These are phyloP conservation scores for Arenaria interpres DNA, from an alignment of 2,113 vertebrate species.

Conservation along the genomic window DNA sequence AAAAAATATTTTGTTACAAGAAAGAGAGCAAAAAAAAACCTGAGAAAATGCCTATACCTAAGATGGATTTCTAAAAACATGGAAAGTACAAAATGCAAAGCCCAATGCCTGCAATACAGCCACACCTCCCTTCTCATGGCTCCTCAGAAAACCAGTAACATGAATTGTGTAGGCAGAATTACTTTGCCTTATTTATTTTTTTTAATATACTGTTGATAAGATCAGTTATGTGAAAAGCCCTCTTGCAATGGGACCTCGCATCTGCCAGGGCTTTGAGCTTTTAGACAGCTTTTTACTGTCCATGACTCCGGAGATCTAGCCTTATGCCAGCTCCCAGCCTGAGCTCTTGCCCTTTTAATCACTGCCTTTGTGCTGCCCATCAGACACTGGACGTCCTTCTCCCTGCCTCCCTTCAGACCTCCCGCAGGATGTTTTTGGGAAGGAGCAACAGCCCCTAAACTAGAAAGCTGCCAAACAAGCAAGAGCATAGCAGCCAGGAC, in stretches of 20 bases:
- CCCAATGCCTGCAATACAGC: background rate
- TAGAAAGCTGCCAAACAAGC: background rate
- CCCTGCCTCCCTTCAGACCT: background rate
- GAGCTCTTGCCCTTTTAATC: background rate
- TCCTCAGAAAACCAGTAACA: background rate
- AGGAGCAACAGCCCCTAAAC: background rate
- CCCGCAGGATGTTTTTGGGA: background rate
- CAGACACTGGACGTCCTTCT: background rate
- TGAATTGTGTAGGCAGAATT: background rate
- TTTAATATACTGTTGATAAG: background rate
- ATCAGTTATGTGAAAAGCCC: background rate
- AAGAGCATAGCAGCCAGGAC: background rate
- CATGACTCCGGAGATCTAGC: background rate
- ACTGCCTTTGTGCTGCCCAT: background rate
- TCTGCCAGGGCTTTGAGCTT: background rate
- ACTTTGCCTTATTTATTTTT: too few species aligned
- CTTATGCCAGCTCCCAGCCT: background rate
- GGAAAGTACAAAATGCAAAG: background rate
- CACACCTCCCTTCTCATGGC: background rate
- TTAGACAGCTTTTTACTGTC: background rate
- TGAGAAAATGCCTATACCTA: background rate
- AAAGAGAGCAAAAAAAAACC: background rate
- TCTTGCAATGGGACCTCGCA: background rate
- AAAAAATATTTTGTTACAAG: background rate
- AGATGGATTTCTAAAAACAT: background rate